These are phyloP conservation scores for Chauna torquata DNA, from an alignment of 2,113 vertebrate genomes.

Conservation along the genomic window DNA sequence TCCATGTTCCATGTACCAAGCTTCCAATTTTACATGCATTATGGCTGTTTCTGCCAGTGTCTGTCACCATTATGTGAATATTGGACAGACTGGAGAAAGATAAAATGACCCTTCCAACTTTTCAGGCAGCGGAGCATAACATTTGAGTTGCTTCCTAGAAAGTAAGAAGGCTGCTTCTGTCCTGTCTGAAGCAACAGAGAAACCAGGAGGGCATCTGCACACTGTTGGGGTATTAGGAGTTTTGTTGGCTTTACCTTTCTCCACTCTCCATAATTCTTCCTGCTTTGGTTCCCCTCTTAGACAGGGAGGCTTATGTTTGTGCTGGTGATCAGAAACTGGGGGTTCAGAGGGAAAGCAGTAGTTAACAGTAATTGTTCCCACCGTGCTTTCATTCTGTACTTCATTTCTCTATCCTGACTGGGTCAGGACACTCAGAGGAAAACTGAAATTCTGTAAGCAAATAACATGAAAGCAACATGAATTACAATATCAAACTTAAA, in stretches of 20 bases:
- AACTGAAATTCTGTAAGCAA: background rate
- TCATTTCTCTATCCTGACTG: background rate
- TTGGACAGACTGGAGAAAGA: background rate
- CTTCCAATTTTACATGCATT: too few relatives aligned
- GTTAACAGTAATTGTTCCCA: background rate
- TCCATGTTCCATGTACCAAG: too few relatives aligned
- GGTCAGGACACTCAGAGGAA: background rate
- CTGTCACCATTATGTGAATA: background rate
- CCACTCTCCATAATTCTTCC: background rate
- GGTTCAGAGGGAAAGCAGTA: background rate
- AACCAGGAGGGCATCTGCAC: background rate
- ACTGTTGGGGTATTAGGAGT: too few relatives aligned
- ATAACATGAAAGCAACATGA: background rate
- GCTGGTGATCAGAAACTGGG: background rate
- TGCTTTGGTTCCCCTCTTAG: background rate
- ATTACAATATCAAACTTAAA: background rate
- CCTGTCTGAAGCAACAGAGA: background rate
- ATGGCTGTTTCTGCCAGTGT: too few relatives aligned
- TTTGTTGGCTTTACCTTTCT: background rate
- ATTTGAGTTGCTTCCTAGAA: background rate
- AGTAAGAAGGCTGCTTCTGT: background rate
- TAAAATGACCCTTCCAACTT: background rate
- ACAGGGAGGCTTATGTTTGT: background rate
- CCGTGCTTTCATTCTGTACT: background rate
- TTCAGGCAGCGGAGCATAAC: background rate